Base-by-base conservation (phyloP, 2,113 vertebrate genomes). In the Macaca nemestrina region DNA sequence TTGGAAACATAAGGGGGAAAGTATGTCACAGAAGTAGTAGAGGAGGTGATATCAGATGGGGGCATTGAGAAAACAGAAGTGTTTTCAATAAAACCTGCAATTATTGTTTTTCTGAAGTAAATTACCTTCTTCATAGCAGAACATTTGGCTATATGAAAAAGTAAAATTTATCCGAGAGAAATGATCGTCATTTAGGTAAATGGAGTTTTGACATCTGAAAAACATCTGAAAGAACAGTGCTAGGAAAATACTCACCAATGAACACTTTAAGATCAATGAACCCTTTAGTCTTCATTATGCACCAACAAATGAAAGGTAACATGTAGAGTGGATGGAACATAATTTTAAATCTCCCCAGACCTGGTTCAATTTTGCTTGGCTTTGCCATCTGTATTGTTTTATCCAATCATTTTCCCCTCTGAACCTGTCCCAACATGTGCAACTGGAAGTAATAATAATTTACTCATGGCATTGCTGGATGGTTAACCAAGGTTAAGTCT, bases 161-260 rank as follows among this genome's bases (percentile, higher is more conserved):
- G 67, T 48, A 3, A 40, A 85, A 17, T 93, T 83, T 73, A 61
- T 18, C 48, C 52, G 40, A 40, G 72, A 64, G 67, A 96, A 95
- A 87, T 81, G 11, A 22, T 92, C 68, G 35, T 59, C 38, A 81
- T 50, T 72, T 78, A 40, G 38, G 38, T 82, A 75, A 89, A 3
- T 75, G 57, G 14, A 27, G 82, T 82, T 90, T 72, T 50, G 48
- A 91, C 86, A 95, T 57, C 35, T 50, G 67, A 87, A 84, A 90
- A n/a, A 91, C 86, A 95, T 57, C 35, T 50, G 67, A 83, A 76
- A 90, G 50, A 16, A 27, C 80, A 94, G 50, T 43, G 32, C 14
- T 48, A 96, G 90, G 70, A 86, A 91, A 96, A 94, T 81, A 55
- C n/a, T 68, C 18, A 68, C 45, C 76, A 40, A 81, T 83, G 76